These are phyloP conservation scores for Cricetomys ansorgei DNA, from an alignment of 2,113 vertebrate genomes.

Conservation along the genomic window DNA sequence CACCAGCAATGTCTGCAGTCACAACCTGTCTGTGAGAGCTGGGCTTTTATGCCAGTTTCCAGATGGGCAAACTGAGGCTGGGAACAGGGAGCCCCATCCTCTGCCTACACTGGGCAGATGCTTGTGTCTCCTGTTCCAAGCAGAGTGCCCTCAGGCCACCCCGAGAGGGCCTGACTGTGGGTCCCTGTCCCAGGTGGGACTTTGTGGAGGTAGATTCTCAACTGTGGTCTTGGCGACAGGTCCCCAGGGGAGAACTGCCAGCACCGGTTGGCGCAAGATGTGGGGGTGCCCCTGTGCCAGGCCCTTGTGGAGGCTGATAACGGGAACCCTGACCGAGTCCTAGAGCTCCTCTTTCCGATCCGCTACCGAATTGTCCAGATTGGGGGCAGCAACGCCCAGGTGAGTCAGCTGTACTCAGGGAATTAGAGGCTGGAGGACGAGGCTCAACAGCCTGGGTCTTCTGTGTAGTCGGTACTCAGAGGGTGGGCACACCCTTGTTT, in stretches of 20 bases:
- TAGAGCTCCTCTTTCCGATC: slow-evolving; percentile 93
- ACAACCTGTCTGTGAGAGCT: not conserved
- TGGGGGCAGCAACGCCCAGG: slow-evolving; percentile 97
- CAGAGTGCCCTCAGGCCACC: not conserved
- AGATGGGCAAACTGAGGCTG: not conserved
- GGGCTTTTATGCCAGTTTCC: rapidly evolving
- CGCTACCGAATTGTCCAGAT: slow-evolving; percentile 88
- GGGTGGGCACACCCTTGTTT: rapidly evolving
- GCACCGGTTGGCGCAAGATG: slow-evolving; percentile 84
- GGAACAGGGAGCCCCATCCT: not conserved
- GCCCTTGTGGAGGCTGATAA: slow-evolving; percentile 92
- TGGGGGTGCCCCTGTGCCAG: slow-evolving; percentile 93
- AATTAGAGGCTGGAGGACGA: not conserved
- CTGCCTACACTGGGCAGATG: not conserved
- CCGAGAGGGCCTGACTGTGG: too few relatives aligned
- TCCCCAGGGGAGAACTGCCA: slow-evolving; percentile 88
- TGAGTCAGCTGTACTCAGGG: slow-evolving; percentile 72
- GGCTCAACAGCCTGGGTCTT: not conserved
- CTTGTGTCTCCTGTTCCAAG: too few relatives aligned
- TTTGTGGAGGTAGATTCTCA: not conserved
- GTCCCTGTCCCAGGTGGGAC: rapidly evolving
- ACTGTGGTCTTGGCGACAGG: not conserved
- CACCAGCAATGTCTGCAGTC: too few relatives aligned
- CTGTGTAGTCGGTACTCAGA: rapidly evolving
- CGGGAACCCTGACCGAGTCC: slow-evolving; percentile 88